These are phyloP conservation scores for Drosophila pseudoananassae DNA, from an alignment of 1,140 invertebrate species.

Conservation along the genomic window DNA sequence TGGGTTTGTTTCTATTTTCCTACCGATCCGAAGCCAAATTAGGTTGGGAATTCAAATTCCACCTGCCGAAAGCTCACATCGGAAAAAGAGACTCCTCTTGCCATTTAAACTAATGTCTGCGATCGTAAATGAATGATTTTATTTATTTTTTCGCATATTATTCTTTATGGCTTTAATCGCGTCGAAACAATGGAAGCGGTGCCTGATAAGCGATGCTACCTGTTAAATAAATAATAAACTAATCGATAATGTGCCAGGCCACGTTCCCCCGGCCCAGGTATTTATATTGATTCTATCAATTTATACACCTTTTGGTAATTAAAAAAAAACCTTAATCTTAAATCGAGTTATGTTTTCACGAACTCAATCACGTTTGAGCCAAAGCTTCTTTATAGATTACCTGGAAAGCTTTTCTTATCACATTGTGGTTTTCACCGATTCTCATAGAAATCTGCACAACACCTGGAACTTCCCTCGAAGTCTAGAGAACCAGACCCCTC, in stretches of 20 bases:
- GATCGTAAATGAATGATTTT: slow-evolving; percentile 42
- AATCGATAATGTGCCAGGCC: slow-evolving; percentile 49
- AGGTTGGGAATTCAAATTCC: slow-evolving; percentile 10
- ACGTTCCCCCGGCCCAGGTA: slow-evolving; percentile 1
- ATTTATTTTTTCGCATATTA: slow-evolving; percentile 34
- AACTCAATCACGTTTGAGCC: slow-evolving; percentile 22
- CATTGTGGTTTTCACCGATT: not conserved
- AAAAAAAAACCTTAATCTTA: slow-evolving; percentile 24
- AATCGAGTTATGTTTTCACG: slow-evolving; percentile 14
- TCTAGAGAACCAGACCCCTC: not conserved
- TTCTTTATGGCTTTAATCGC: slow-evolving; percentile 51
- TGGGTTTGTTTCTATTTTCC: not conserved
- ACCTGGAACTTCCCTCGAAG: not conserved
- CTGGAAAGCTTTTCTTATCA: slow-evolving; percentile 14
- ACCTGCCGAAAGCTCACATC: slow-evolving; percentile 6
- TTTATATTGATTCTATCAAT: slow-evolving; percentile 32
- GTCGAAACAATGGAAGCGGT: slow-evolving; percentile 28
- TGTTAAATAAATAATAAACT: slow-evolving; percentile 68
- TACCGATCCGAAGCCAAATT: not conserved
- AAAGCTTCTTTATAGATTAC: slow-evolving; percentile 29
- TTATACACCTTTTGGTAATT: slow-evolving; percentile 42
- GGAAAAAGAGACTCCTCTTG: slow-evolving; percentile 7
- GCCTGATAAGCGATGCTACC: slow-evolving; percentile 68
- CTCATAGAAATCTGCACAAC: not conserved
- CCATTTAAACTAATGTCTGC: slow-evolving; percentile 1